Percentiles rank a stretch among this genome's conserved stretches.
Conservation (phyloP, 2,797 vertebrate species). For the Iguana delicatissima region DNA sequence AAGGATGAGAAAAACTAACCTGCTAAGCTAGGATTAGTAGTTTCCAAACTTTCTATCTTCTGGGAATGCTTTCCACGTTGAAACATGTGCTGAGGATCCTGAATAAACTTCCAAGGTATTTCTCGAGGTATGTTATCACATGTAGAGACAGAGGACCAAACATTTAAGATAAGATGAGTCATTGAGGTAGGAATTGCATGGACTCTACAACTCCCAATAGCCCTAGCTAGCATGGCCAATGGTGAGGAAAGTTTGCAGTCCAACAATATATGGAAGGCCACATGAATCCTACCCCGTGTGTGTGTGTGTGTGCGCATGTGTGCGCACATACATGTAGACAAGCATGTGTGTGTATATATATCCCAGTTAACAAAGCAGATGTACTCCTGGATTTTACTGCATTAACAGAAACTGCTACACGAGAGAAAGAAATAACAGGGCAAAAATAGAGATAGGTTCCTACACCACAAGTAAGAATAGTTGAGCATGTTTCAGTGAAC, state of each 20-base stretch:
- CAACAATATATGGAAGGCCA: too few species aligned
- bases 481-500: too few species aligned
- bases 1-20: background rate
- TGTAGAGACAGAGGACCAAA: background rate
- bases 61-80: background rate
- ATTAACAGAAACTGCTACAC: too few species aligned
- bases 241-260: background rate
- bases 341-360: too few species aligned
- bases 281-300: too few species aligned
- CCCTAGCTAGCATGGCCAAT: background rate
- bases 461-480: too few species aligned
- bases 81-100: background rate
- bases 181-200: background rate
- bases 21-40: background rate
- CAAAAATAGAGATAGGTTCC: too few species aligned
- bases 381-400: too few species aligned
- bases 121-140: background rate
- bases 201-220: background rate
- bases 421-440: too few species aligned
- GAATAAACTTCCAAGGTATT: background rate
- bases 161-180: background rate
- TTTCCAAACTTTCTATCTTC: constrained; percentile 1
- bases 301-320: too few species aligned
- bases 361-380: too few species aligned
- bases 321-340: too few species aligned